Base-by-base conservation (phyloP, 92 coral and sea anemone genomes). In the Porites divaricata region DNA sequence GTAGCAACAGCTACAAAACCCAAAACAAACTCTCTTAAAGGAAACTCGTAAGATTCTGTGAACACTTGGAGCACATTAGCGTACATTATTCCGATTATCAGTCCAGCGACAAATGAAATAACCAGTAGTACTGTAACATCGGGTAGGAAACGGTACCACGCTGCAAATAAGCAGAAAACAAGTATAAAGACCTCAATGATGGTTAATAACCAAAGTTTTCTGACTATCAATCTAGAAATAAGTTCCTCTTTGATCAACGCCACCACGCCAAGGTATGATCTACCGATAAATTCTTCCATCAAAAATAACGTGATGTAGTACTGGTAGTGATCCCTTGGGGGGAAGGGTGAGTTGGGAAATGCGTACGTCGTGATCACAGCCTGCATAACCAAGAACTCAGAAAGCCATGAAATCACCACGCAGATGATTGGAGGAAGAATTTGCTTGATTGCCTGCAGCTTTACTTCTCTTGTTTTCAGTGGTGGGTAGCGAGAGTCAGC, bases 271-370 rank as follows among this genome's bases (percentile, higher is more conserved):
- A 89, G 92, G 57, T 89, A 84, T 61, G 92, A 89, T 49, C 92
- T 54, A 28, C 92, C 92, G 52, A 89, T 64, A 8, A 89, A 70
- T 14, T 89, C 92, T 10, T 89, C 92, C 50, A 77, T 28, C 13
- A 89, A 59, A 14, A 89, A 89, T 58, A 87, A 78, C 9, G 87
- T 83, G 56, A 89, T 89, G 62, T 89, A 89, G 62, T 89, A 89
- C 56, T 84, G 86, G 78, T 89, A 89, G 61, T 89, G 92, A 68
- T 89, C 92, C 56, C 92, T 63, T 14, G 92, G 92, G 12, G 92
- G 92, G 62, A 89, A 89, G 67, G 92, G 89, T 23, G 92, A 86
- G 83, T 78, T 89, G 17, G 92, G 86, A 23, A 89, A 89, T 24
- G 92, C 92, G 77, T 83, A 78, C 8, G 89, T 89, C 21, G 92